Percentiles rank a stretch among this genome's conserved stretches.
Evolutionary conservation across 1,140 invertebrate species (phyloP).

Genomic region (Drosophila tsacasi): DNA sequence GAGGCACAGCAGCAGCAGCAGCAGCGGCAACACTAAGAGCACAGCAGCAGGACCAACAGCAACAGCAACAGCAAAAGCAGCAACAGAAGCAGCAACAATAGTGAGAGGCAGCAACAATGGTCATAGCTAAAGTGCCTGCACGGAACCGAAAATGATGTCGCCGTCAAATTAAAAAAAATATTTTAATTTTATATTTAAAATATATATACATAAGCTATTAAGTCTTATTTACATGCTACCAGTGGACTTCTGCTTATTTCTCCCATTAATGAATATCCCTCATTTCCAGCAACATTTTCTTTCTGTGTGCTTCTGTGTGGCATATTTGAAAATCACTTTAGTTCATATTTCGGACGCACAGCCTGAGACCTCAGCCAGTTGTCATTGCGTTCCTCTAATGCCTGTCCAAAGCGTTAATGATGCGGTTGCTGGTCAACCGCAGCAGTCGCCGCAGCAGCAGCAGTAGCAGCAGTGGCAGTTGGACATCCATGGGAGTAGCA

Average conservation of each 20-base stretch:
- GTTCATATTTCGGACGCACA: constrained; percentile 59
- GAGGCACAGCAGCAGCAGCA: constrained; percentile 53
- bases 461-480: constrained; percentile 15
- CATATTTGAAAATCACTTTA: constrained; percentile 83
- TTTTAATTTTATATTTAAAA: not conserved
- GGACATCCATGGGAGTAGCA: constrained; percentile 7
- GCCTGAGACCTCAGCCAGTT: constrained; percentile 77
- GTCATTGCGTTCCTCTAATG: constrained; percentile 72
- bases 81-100: constrained; percentile 22
- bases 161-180: not conserved
- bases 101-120: constrained; percentile 32
- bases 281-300: not conserved
- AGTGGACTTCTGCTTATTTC: no score
- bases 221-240: no score
- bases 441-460: constrained; percentile 40
- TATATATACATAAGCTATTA: not conserved
- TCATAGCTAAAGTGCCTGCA: constrained; percentile 57
- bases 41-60: constrained; percentile 30
- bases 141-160: not conserved
- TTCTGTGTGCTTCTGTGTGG: constrained; percentile 18
- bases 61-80: constrained; percentile 17
- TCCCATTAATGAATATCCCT: not conserved
- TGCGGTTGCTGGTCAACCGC: constrained; percentile 67
- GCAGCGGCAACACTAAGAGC: constrained; percentile 11
- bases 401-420: constrained; percentile 72